Percentiles rank a stretch among this genome's conserved stretches.
phyloP scores from a whole-genome alignment of 2,113 vertebrate genomes.

The Cyanoderma ruficeps region DNA sequence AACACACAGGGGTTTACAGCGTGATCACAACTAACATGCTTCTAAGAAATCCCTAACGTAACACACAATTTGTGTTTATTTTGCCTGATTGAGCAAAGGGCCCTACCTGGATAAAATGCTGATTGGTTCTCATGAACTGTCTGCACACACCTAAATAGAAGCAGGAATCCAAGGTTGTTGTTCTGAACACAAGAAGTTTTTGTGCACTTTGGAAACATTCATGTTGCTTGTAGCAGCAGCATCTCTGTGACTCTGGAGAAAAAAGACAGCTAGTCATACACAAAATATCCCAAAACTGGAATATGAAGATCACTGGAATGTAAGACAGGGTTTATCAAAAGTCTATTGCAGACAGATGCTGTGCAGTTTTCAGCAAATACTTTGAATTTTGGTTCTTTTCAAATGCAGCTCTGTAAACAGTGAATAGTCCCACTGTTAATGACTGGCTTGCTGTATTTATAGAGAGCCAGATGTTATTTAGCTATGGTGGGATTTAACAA shows the following conservation, averaged over 20 bases:
- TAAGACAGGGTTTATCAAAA: neutral
- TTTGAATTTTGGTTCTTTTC: conserved; percentile 34
- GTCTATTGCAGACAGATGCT: conserved; percentile 21
- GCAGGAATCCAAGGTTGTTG: neutral
- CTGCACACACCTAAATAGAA: neutral
- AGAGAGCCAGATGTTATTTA: conserved; percentile 53
- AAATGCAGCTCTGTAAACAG: conserved; percentile 25
- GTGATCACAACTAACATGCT: neutral
- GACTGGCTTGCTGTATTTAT: conserved; percentile 26
- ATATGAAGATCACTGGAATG: neutral
- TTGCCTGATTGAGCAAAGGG: neutral
- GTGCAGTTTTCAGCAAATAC: conserved; percentile 24
- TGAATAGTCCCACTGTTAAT: conserved; percentile 46
- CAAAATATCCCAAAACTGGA: neutral
- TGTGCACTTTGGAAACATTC: neutral
- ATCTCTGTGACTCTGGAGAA: neutral
- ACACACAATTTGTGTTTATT: neutral
- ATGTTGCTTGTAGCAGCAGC: neutral
- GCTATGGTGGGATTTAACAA: conserved; percentile 16
- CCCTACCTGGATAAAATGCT: neutral
- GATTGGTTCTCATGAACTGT: neutral
- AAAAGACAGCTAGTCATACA: neutral
- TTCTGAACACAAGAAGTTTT: neutral
- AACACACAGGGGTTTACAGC: neutral
- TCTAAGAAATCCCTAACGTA: neutral